A percentile compares a stretch with the other conserved stretches of the same genome.
phyloP scores from a whole-genome alignment of 30 jellyfish, hydroid and myxozoan species.

The Cassiopea andromeda region DNA sequence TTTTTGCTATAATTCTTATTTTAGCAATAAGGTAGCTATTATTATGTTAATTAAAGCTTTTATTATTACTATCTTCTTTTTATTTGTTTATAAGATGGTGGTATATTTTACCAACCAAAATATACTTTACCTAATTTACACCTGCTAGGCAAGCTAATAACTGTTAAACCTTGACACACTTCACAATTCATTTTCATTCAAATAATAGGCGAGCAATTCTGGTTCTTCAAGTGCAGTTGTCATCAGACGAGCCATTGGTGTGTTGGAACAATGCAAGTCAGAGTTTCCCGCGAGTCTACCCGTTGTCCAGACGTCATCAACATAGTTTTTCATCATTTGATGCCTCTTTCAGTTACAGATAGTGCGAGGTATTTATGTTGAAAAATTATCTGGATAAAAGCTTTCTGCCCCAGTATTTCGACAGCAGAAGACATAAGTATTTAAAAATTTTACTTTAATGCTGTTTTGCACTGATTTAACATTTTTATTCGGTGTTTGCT shows the following conservation, averaged over 20 bases:
- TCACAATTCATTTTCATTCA: background rate
- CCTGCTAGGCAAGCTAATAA: background rate
- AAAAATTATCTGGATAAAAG: background rate
- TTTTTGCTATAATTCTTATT: too few species aligned
- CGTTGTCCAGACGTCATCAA: background rate
- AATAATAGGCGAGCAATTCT: conserved; percentile 25
- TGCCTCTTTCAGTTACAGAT: background rate
- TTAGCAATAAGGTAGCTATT: too few species aligned
- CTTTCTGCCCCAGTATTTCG: too few species aligned
- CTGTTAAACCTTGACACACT: background rate
- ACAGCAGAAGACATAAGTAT: too few species aligned
- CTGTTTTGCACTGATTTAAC: too few species aligned
- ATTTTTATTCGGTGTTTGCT: too few species aligned
- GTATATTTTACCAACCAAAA: too few species aligned
- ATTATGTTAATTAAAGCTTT: too few species aligned
- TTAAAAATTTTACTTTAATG: too few species aligned
- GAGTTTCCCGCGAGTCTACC: conserved; percentile 16
- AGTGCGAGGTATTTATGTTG: background rate
- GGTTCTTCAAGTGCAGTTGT: conserved; percentile 55
- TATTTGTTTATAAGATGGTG: too few species aligned
- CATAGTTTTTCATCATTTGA: background rate
- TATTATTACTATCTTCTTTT: too few species aligned
- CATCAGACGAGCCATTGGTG: conserved; percentile 45
- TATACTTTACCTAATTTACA: background rate
- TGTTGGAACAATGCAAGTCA: conserved; percentile 37